Conservation (phyloP, 2,113 vertebrate species). For the Bambusicola thoracicus region DNA sequence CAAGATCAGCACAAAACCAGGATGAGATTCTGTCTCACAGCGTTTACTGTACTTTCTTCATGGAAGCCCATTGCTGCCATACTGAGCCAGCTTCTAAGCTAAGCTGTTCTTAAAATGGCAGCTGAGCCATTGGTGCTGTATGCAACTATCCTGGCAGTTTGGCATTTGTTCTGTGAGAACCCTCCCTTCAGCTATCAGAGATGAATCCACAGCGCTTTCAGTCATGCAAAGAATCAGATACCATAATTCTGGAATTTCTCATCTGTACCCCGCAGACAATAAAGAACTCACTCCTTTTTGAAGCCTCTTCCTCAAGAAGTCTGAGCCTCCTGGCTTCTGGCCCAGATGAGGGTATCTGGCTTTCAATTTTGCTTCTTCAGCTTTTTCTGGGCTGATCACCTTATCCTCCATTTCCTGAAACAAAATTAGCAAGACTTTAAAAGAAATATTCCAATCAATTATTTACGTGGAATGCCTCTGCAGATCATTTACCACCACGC, state of each 20-base stretch:
- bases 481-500: not conserved
- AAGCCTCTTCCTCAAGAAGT: constrained; percentile 95
- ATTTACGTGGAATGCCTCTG: not conserved
- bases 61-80: not conserved
- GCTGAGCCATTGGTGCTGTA: not conserved
- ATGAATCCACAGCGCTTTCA: not conserved
- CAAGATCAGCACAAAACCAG: not conserved
- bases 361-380: constrained; percentile 97
- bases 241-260: not conserved
- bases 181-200: not conserved
- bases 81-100: not conserved
- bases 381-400: constrained; percentile 92
- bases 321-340: constrained; percentile 94
- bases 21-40: not conserved
- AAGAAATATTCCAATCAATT: not conserved
- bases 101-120: not conserved
- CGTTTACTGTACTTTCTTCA: not conserved
- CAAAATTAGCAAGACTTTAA: not conserved
- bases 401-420: constrained; percentile 92
- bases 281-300: constrained; percentile 92
- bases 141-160: not conserved
- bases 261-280: not conserved
- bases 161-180: not conserved
- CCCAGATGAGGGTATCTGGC: constrained; percentile 94
- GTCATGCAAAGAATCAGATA: not conserved